Percentiles rank a stretch among this genome's conserved stretches.
Evolutionary conservation across 2,113 vertebrate genomes (phyloP).

Genomic region (Aphyosemion australe): DNA sequence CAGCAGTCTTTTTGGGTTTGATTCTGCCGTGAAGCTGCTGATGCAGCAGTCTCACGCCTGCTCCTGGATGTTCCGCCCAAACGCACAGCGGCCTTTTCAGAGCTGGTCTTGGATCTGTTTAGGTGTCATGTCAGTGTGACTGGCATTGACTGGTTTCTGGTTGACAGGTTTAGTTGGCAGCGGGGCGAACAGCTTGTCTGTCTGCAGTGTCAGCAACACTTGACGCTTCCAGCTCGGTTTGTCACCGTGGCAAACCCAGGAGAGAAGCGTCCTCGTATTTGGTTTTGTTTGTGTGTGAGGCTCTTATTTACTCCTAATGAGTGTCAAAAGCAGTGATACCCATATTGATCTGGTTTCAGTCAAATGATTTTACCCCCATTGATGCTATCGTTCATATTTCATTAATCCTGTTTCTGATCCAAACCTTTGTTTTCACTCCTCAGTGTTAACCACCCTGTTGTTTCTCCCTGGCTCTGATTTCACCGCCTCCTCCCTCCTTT

Average conservation of each 20-base stretch:
- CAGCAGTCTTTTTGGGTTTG: constrained; percentile 17
- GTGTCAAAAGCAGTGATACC: not conserved
- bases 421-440: constrained; percentile 6
- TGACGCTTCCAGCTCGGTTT: constrained; percentile 36
- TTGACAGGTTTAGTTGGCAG: constrained; percentile 60
- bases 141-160: constrained; percentile 24
- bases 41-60: constrained; percentile 12
- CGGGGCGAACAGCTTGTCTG: constrained; percentile 46
- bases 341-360: not conserved
- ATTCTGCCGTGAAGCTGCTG: constrained; percentile 41
- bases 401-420: constrained; percentile 16
- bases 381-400: not conserved
- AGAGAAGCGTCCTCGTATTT: constrained; percentile 17
- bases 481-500: constrained; percentile 7
- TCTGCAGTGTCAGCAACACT: constrained; percentile 57
- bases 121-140: constrained; percentile 29
- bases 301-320: not conserved
- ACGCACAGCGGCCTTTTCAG: constrained; percentile 6
- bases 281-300: not conserved
- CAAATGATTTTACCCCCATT: not conserved
- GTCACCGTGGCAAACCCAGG: constrained; percentile 20
- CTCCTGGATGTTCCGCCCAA: constrained; percentile 25
- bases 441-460: no score
- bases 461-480: constrained; percentile 9
- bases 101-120: constrained; percentile 6